A percentile compares a stretch with the other conserved stretches of the same genome.
Evolutionary conservation across 1,140 invertebrate species (phyloP).

Genomic region (Drosophila kikkawai): DNA sequence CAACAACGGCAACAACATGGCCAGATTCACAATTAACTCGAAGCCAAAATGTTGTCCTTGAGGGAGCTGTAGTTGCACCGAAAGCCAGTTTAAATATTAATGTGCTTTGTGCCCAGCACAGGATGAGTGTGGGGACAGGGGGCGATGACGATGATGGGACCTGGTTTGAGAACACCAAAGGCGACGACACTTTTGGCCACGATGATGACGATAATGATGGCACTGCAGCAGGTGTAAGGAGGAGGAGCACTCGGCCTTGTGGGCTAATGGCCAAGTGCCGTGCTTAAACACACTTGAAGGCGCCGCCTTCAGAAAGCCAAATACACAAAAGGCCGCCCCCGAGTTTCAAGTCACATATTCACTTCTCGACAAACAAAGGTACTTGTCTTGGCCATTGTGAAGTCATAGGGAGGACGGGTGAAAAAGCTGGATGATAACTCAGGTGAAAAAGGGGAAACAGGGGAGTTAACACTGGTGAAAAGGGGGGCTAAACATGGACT

Average conservation of each 20-base stretch:
- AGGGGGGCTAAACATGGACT: not conserved
- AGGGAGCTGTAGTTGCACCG: slow-evolving; percentile 32
- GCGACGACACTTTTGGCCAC: slow-evolving; percentile 58
- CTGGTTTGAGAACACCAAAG: slow-evolving; percentile 39
- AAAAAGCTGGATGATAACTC: slow-evolving; percentile 1
- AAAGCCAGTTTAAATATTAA: slow-evolving; percentile 75
- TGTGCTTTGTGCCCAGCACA: slow-evolving; percentile 51
- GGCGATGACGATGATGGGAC: slow-evolving; percentile 40
- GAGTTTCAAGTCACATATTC: slow-evolving; percentile 23
- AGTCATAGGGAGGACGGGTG: slow-evolving; percentile 4
- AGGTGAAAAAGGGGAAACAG: not conserved
- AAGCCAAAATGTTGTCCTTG: slow-evolving; percentile 70
- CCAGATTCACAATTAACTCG: slow-evolving; percentile 71
- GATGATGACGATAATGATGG: slow-evolving; percentile 26
- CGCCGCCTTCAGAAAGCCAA: slow-evolving; percentile 47
- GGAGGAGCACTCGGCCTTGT: slow-evolving; percentile 13
- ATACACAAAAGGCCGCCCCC: slow-evolving; percentile 43
- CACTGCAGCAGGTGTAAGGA: slow-evolving; percentile 21
- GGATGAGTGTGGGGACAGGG: slow-evolving; percentile 37
- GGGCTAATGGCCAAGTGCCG: slow-evolving; percentile 69
- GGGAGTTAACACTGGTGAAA: not conserved
- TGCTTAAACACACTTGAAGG: slow-evolving; percentile 67
- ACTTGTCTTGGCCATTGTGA: slow-evolving; percentile 45
- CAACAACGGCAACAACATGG: slow-evolving; percentile 24
- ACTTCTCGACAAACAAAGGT: slow-evolving; percentile 38